These are phyloP conservation scores for Cephalopterus ornatus DNA, from an alignment of 2,113 vertebrate species.

Conservation along the genomic window DNA sequence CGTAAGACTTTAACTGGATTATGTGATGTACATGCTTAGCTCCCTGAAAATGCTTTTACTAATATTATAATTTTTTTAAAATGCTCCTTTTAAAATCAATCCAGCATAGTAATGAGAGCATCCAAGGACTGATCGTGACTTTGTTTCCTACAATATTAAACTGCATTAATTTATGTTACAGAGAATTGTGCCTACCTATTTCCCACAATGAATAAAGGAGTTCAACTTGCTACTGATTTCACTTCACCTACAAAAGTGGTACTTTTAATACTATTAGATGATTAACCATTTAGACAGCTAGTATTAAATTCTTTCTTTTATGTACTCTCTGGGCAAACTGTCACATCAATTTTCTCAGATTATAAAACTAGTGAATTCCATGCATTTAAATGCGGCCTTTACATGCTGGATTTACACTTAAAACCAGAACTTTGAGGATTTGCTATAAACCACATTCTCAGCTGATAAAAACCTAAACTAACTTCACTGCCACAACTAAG, in stretches of 20 bases:
- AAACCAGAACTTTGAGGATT: background rate
- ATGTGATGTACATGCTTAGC: background rate
- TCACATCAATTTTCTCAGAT: background rate
- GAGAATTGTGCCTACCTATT: background rate
- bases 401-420: background rate
- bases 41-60: background rate
- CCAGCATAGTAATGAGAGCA: background rate
- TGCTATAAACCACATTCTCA: background rate
- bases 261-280: background rate
- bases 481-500: background rate
- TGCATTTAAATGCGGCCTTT: background rate
- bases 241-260: background rate
- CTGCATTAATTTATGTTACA: background rate
- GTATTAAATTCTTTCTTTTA: background rate
- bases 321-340: background rate
- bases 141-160: background rate
- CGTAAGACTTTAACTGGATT: background rate
- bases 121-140: background rate
- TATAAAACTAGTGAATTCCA: background rate
- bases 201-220: background rate
- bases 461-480: background rate
- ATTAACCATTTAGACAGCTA: background rate
- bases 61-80: background rate
- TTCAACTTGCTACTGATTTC: background rate
- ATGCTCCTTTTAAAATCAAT: background rate